Conservation (phyloP, 2,888 invertebrate genomes). For the Orchesellides sinensis region DNA sequence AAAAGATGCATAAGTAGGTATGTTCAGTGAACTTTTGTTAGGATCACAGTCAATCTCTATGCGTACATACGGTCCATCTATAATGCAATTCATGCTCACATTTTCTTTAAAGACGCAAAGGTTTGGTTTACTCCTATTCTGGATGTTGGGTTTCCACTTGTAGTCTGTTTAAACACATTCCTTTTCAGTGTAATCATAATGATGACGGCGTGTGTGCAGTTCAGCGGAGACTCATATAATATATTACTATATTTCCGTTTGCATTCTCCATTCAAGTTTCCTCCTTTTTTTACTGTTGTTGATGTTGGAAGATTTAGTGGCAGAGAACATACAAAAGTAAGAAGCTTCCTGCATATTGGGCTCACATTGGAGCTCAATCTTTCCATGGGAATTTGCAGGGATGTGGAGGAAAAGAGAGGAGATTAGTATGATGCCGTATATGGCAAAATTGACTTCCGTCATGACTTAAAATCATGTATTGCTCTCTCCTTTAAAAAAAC, state of each 20-base stretch:
- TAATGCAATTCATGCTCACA: slow-evolving; percentile 35
- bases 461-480: slow-evolving; percentile 20
- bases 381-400: neutral
- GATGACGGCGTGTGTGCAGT: too few relatives aligned
- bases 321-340: slow-evolving; percentile 19
- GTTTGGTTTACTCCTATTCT: too few relatives aligned
- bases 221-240: slow-evolving; percentile 23
- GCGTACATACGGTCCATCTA: too few relatives aligned
- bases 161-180: too few relatives aligned
- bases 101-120: neutral
- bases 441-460: slow-evolving; percentile 8
- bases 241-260: slow-evolving; percentile 40
- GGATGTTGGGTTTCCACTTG: too few relatives aligned
- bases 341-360: slow-evolving; percentile 52
- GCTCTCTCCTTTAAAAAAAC: neutral
- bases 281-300: too few relatives aligned
- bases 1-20: slow-evolving; percentile 52
- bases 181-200: too few relatives aligned
- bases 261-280: slow-evolving; percentile 31
- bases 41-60: slow-evolving; percentile 50
- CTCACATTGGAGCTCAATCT: slow-evolving; percentile 22
- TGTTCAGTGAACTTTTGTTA: slow-evolving; percentile 50
- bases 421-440: too few relatives aligned
- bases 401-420: too few relatives aligned
- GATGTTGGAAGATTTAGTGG: too few relatives aligned